Base-by-base conservation (phyloP, 1,140 invertebrate genomes). In the Neodiprion lecontei region DNA sequence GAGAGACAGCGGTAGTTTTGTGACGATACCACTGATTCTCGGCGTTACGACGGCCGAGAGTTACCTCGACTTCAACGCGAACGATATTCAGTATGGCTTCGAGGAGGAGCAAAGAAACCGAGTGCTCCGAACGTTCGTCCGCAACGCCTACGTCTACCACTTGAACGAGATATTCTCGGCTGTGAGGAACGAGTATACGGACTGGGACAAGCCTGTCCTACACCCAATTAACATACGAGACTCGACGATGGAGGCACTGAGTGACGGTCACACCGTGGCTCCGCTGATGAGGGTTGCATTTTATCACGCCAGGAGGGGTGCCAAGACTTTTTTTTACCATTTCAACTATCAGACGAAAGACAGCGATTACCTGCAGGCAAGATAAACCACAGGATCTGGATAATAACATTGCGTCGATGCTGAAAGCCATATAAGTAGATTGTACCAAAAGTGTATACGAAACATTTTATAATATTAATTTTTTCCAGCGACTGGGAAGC, bases 151-250 rank as follows among this genome's bases (percentile, higher is more conserved):
- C 89, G 91, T 93, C 40, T 96, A 94, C 84, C 96, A 98, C 84
- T 91, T 96, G 77, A 96, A 97, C 88, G 96, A 98, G 87, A 97
- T 98, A 74, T 96, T 96, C 83, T 93, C 96, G 40, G 96, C 96
- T 9, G 92, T 98, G 11, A 89, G 95, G 48, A 97, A 98, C 88
- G 96, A 98, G 85, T 98, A 98, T 88, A 97, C 95, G 49, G 95
- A 97, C 86, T 97, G 96, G 96, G 94, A 95, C 83, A 94, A 95
- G 79, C 93, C 95, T 7, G 95, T 94, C 47, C 91, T 94, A 72
- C 95, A 96, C 83, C 95, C 95, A 0, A 94, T 96, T 81, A 95
- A 94, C 84, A 91, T 95, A 68, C 87, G 96, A 10, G 95, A 98
- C 84, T 94, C 94, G 14, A 95, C 96, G 0, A 92, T 98, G 86